Base-by-base conservation (phyloP, 2,888 invertebrate species). In the Amblyjoppa proteus region DNA sequence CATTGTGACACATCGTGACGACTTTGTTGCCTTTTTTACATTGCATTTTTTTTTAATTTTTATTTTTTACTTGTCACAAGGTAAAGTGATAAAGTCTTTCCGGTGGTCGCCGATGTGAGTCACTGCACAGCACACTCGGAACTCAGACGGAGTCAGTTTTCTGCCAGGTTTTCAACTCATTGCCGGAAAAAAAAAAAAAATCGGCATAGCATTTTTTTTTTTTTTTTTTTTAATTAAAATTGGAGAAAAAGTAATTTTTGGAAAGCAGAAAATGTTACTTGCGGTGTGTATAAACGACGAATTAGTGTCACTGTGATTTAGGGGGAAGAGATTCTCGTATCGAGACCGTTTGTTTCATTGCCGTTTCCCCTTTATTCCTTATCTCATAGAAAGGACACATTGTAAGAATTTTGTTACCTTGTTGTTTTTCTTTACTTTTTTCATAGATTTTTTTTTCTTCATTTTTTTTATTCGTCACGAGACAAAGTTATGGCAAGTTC, bases 131-230 rank as follows among this genome's bases (percentile, higher is more conserved):
- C 31, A 70, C 53, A 81, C 81, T 31, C 77, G 81, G 81, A 81
- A 81, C 76, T 81, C 77, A 81, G 77, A 78, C 84, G 81, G 77
- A 81, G 84, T 84, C 77, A 78, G 81, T 84, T 81, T 84, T 41
- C 66, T 61, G 3, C 58, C 20, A 20, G 68, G 51, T 71, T 71
- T 71, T 71, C 28, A 38, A 3, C 38, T 38, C 38, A 6, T 38
- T 38, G 4, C 0, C 38, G 6, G 38, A 38, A 38, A 38, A 38
- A 38, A 38, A 38, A 38, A 38, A 6, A 38, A 38, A 38, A 38
- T 38, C 38, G 4, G 4, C 38, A 4, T 38, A 16, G 20, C 6
- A 38, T 38, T 5, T 38, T 41, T 41, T 11, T 41, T 5, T 38
- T 41, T 41, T 11, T 41, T 1, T 41, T 41, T 34, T 34, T 34